Percentiles rank a stretch among this genome's conserved stretches.
phyloP scores from a whole-genome alignment of 2,113 vertebrate genomes.

The Anas platyrhynchos region DNA sequence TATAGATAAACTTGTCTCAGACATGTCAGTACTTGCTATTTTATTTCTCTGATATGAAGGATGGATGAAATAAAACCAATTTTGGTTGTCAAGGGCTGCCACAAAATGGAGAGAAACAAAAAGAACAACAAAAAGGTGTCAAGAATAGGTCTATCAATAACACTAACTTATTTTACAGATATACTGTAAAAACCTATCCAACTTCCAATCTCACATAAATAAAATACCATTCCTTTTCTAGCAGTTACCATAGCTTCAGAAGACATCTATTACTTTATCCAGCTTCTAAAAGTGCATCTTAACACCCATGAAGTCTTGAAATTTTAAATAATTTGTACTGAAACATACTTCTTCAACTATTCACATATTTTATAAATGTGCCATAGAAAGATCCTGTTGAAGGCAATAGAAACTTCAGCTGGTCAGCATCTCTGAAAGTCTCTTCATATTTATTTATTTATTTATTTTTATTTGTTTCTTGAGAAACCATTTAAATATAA shows the following conservation, averaged over 20 bases:
- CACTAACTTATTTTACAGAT: constrained; percentile 61
- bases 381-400: neutral
- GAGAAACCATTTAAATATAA: constrained; percentile 46
- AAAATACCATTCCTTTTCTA: constrained; percentile 39
- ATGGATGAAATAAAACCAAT: constrained; percentile 71
- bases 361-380: neutral
- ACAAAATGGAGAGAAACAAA: constrained; percentile 60
- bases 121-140: constrained; percentile 52
- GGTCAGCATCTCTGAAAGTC: neutral
- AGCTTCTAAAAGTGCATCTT: constrained; percentile 6
- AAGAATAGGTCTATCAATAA: constrained; percentile 74
- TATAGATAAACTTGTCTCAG: constrained; percentile 60
- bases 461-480: neutral
- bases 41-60: constrained; percentile 63
- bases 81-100: constrained; percentile 68
- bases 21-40: constrained; percentile 49
- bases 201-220: constrained; percentile 62
- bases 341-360: constrained; percentile 10
- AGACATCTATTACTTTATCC: constrained; percentile 45
- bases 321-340: constrained; percentile 59
- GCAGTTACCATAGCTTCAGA: constrained; percentile 44
- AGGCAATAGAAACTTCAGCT: neutral
- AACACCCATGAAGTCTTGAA: constrained; percentile 15
- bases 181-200: constrained; percentile 55
- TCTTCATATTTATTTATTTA: neutral